Conservation (phyloP, 2,888 invertebrate genomes). For the Notodonta dromedarius region DNA sequence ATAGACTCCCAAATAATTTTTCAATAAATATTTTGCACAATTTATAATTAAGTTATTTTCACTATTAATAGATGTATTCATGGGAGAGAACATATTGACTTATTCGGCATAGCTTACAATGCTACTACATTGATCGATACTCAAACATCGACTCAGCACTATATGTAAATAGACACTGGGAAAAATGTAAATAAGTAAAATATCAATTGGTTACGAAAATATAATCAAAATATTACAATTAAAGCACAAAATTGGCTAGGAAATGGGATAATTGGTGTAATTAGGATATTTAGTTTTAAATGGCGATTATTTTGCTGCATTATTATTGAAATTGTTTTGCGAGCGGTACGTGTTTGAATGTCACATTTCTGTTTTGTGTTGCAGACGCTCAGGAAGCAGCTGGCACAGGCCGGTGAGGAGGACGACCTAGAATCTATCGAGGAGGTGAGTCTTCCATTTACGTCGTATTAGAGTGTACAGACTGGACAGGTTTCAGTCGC, state of each 20-base stretch:
- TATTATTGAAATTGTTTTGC: neutral
- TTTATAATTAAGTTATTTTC: neutral
- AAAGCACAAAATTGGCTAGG: slow-evolving; percentile 3
- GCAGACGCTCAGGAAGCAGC: slow-evolving; percentile 74
- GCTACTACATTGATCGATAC: slow-evolving; percentile 22
- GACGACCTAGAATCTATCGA: slow-evolving; percentile 69
- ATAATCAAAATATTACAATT: neutral
- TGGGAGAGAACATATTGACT: slow-evolving; percentile 54
- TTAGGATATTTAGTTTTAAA: neutral
- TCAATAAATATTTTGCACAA: too few species aligned
- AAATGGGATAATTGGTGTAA: slow-evolving; percentile 2
- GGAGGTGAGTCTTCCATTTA: slow-evolving; percentile 53
- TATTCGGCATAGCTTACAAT: slow-evolving; percentile 30
- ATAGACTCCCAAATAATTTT: too few species aligned
- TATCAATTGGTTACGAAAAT: slow-evolving; percentile 6
- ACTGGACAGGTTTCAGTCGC: too few species aligned
- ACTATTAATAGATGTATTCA: slow-evolving; percentile 1
- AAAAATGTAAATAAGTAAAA: slow-evolving; percentile 42
- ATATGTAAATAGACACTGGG: slow-evolving; percentile 56
- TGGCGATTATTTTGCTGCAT: slow-evolving; percentile 5
- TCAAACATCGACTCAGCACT: slow-evolving; percentile 29
- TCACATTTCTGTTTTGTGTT: slow-evolving; percentile 27
- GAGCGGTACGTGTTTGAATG: neutral
- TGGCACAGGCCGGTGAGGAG: slow-evolving; percentile 71
- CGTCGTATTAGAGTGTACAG: too few species aligned